A percentile compares a stretch with the other conserved stretches of the same genome.
phyloP scores from a whole-genome alignment of 2,113 vertebrate species.

The Chloroceryle aenea region DNA sequence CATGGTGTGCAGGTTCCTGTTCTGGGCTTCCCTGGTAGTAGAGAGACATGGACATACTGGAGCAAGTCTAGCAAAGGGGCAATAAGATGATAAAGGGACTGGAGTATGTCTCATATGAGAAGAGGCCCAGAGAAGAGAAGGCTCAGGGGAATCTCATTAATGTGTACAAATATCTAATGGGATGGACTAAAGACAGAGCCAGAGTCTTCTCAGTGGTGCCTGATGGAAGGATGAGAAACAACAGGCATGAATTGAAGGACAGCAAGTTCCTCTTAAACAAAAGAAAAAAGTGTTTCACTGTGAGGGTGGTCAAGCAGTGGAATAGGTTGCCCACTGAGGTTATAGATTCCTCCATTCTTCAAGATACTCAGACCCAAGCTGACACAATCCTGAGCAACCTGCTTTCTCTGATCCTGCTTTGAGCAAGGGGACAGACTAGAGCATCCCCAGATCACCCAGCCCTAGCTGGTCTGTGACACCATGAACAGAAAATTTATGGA shows the following conservation, averaged over 20 bases:
- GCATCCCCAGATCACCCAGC: background rate
- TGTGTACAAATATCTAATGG: background rate
- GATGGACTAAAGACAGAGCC: background rate
- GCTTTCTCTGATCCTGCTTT: background rate
- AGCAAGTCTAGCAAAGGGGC: background rate
- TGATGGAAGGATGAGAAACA: background rate
- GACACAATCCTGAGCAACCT: background rate
- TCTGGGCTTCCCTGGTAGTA: background rate
- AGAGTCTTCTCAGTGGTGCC: background rate
- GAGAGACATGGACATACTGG: background rate
- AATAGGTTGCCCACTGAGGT: accelerated
- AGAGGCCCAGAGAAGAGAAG: background rate
- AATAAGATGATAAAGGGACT: background rate
- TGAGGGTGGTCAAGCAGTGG: background rate
- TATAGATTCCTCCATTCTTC: background rate
- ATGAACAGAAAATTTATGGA: background rate
- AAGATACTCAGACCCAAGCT: background rate
- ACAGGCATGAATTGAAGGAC: background rate
- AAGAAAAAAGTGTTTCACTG: background rate
- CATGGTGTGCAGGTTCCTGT: background rate
- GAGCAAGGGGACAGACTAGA: background rate
- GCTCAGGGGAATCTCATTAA: background rate
- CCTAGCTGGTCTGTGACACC: background rate
- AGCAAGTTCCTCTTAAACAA: background rate
- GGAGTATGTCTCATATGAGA: background rate